Percentiles rank a stretch among this genome's conserved stretches.
Conservation (phyloP, 2,888 invertebrate genomes). For the Mesorhabditis spiculigera region DNA sequence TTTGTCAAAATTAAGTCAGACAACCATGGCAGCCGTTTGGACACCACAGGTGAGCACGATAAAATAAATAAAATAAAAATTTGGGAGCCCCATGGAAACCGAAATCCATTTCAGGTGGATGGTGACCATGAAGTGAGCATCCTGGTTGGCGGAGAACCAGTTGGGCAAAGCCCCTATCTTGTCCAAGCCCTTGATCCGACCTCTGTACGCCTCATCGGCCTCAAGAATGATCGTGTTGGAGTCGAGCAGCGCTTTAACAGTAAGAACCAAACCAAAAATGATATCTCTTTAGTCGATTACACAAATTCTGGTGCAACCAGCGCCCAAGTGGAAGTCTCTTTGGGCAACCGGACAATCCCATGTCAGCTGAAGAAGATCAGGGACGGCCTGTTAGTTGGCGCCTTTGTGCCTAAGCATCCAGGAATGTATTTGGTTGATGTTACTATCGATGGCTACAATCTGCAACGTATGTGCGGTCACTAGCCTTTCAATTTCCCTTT, state of each 20-base stretch:
- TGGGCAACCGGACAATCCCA: conserved; percentile 60
- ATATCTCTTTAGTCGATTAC: conserved; percentile 68
- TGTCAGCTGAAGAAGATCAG: conserved; percentile 45
- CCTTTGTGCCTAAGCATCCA: conserved; percentile 77
- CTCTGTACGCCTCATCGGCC: conserved; percentile 62
- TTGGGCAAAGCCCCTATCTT: conserved; percentile 68
- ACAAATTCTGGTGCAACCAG: conserved; percentile 79
- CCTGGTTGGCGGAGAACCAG: conserved; percentile 33
- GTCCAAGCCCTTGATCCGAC: conserved; percentile 70
- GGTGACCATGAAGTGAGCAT: conserved; percentile 35
- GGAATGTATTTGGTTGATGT: conserved; percentile 83
- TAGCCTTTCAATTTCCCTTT: conserved; percentile 12
- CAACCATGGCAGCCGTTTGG: conserved; percentile 43
- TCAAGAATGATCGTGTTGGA: conserved; percentile 61
- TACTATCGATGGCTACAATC: conserved; percentile 79
- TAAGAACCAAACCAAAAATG: conserved; percentile 24
- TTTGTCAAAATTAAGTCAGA: conserved; percentile 32
- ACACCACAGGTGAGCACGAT: conserved; percentile 28
- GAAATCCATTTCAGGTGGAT: conserved; percentile 17
- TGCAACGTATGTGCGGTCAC: conserved; percentile 56
- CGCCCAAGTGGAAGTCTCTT: conserved; percentile 76
- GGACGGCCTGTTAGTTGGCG: conserved; percentile 49
- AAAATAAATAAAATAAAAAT: too few relatives aligned
- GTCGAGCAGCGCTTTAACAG: conserved; percentile 61
- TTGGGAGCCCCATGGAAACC: background rate